phyloP scores from a whole-genome alignment of 2,888 invertebrate genomes.

The Fragum sueziense region DNA sequence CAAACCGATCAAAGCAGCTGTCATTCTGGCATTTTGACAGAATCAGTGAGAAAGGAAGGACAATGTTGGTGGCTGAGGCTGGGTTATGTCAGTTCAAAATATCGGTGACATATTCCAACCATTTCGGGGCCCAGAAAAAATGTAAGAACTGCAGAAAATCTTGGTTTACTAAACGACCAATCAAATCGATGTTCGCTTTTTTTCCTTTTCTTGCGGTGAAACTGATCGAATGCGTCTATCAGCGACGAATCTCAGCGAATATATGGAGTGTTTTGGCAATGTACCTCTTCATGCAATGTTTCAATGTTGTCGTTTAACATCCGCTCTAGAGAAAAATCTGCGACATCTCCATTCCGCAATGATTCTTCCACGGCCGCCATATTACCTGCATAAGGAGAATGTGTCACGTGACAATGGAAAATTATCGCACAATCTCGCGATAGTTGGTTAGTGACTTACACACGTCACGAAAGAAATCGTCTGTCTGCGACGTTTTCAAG shows the following conservation, averaged over 20 bases:
- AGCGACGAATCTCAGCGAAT: background rate
- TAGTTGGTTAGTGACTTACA: too few relatives aligned
- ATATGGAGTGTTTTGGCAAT: background rate
- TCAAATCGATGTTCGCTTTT: slow-evolving; percentile 5
- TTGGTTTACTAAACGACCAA: background rate
- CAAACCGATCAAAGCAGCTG: background rate
- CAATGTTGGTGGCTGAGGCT: too few relatives aligned
- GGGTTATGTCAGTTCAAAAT: too few relatives aligned
- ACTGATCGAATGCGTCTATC: background rate
- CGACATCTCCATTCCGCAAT: slow-evolving; percentile 75
- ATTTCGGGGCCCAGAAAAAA: background rate
- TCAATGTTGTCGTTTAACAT: slow-evolving; percentile 70
- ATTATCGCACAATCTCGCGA: slow-evolving; percentile 75
- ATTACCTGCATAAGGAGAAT: slow-evolving; percentile 75
- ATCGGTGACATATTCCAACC: too few relatives aligned
- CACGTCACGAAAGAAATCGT: too few relatives aligned
- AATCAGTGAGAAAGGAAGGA: too few relatives aligned
- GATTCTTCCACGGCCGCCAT: slow-evolving; percentile 78
- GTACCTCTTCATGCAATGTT: slow-evolving; percentile 75
- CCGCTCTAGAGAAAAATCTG: slow-evolving; percentile 70
- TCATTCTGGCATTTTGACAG: background rate
- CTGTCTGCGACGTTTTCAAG: too few relatives aligned
- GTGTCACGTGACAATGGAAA: slow-evolving; percentile 77
- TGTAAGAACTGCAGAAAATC: background rate
- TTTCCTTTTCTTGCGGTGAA: background rate